Conservation (phyloP, 2,113 vertebrate genomes). For the Eclectus roratus region DNA sequence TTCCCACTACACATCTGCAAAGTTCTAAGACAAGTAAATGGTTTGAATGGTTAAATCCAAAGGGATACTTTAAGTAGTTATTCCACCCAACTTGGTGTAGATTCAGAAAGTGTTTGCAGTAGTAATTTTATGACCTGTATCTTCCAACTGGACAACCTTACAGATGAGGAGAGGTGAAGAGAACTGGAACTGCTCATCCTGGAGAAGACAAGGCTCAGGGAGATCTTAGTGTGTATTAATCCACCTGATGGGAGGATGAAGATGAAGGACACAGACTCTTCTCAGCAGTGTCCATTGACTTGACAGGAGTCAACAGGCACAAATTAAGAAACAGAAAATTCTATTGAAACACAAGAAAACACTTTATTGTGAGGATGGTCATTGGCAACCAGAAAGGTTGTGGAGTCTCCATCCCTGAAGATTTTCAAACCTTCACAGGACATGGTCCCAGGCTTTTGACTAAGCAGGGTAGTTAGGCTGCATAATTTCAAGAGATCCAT, state of each 20-base stretch:
- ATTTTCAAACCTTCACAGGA: neutral
- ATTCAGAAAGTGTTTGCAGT: neutral
- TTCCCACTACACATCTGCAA: neutral
- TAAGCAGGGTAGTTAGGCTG: neutral
- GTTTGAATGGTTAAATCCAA: neutral
- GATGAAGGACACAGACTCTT: neutral
- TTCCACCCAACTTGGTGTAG: neutral
- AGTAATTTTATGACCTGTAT: neutral
- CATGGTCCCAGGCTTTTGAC: neutral
- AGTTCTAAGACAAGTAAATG: neutral
- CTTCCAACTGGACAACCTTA: neutral
- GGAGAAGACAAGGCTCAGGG: neutral
- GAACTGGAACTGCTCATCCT: neutral
- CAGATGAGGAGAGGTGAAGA: neutral
- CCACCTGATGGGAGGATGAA: neutral
- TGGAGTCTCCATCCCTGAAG: neutral
- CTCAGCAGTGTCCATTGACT: neutral
- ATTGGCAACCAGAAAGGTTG: neutral
- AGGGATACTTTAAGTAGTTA: neutral
- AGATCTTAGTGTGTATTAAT: neutral
- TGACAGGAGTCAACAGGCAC: neutral
- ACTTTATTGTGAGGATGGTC: neutral
- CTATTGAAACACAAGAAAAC: neutral
- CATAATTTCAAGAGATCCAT: neutral
- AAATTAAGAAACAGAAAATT: neutral